Evolutionary conservation across 2,888 invertebrate genomes (phyloP), one percentile per base, ranked within the genome.

Genomic region (Drosophila atripex): DNA sequence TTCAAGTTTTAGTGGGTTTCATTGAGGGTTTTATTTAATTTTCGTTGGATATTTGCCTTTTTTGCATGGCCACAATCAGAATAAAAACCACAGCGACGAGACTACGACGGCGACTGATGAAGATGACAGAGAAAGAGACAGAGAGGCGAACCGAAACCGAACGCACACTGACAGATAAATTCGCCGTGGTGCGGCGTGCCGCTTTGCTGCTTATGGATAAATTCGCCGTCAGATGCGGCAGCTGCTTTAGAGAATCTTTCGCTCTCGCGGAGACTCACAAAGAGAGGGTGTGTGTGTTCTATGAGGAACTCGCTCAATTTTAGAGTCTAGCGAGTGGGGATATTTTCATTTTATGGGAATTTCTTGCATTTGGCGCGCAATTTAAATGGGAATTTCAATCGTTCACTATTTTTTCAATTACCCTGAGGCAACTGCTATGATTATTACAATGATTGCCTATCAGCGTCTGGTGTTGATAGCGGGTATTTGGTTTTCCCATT

Each of bases 1-100:
- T 9, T 56, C 45, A 55, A 32, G 32, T 47, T 50, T 38, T 32
- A 47, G 47, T 57, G n/a, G 21, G 51, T 76, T 83, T 77, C 63
- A 68, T 54, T 65, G 53, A 60, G 7, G 11, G 55, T 72, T 73
- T 74, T 55, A 66, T 65, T 52, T 16, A 63, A 71, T 58, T 75
- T 73, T 73, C 46, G 56, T 57, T 53, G 21, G 64, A 61, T 74
- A 82, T 63, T 72, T 73, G 75, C 74, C 73, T 74, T 72, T 82
- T 79, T 85, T 76, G 74, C 83, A 73, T 77, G 61, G 85, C 80
- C 74, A 80, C 83, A 84, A 86, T 86, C 86, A 83, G 86, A 86
- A 83, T 82, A 84, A 86, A 80, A 78, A 80, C 83, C 76, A 63
- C 78, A 70, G 85, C 84, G 82, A 85, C 79, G 77, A 82, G 69